phyloP scores from a whole-genome alignment of 1,140 invertebrate genomes.

The Pogonomyrmex californicus region DNA sequence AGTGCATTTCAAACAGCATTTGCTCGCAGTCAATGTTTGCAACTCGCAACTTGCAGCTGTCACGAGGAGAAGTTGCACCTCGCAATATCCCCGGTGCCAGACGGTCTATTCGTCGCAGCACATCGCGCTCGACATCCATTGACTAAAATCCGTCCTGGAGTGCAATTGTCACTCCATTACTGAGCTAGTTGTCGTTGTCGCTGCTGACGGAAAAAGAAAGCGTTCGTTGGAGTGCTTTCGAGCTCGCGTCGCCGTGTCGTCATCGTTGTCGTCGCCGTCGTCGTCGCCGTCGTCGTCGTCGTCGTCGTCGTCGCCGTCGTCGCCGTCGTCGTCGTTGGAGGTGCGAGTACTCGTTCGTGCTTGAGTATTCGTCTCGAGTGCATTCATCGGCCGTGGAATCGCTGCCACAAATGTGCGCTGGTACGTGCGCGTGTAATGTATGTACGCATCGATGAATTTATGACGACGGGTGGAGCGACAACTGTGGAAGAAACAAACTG shows the following conservation, averaged over 20 bases:
- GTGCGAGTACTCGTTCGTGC: constrained; percentile 40
- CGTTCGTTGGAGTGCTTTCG: constrained; percentile 65
- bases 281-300: constrained; percentile 30
- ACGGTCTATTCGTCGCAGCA: constrained; percentile 49
- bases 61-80: constrained; percentile 25
- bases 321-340: constrained; percentile 23
- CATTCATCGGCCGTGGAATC: constrained; percentile 15
- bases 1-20: constrained; percentile 32
- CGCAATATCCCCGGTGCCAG: constrained; percentile 32
- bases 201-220: constrained; percentile 66
- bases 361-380: constrained; percentile 69
- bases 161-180: constrained; percentile 74
- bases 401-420: constrained; percentile 38
- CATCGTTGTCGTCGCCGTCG: constrained; percentile 15
- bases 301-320: constrained; percentile 11
- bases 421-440: not conserved
- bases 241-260: constrained; percentile 47
- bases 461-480: not conserved
- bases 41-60: constrained; percentile 38
- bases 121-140: constrained; percentile 56
- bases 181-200: constrained; percentile 61
- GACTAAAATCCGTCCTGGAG: constrained; percentile 57
- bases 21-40: constrained; percentile 33
- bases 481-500: constrained; percentile 26
- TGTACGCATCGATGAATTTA: constrained; percentile 31